Percentiles rank a stretch among this genome's conserved stretches.
Evolutionary conservation across 2,797 vertebrate genomes (phyloP).

Genomic region (Phalloptychus januarius): DNA sequence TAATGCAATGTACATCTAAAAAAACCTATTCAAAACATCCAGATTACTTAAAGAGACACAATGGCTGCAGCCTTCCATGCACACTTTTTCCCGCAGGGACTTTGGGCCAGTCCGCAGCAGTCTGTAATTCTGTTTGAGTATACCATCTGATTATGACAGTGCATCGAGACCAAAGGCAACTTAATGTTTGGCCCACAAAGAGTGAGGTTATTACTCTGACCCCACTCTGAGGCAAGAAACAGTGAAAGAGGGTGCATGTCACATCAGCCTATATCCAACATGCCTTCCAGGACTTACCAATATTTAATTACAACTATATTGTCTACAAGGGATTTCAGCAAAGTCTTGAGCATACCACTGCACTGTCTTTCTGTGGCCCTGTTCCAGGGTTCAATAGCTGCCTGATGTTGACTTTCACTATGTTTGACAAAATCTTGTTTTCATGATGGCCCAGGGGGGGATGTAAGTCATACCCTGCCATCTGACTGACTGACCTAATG

Average conservation of each 20-base stretch:
- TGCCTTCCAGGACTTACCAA: conserved; percentile 48
- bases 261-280: conserved; percentile 54
- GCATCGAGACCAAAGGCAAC: conserved; percentile 45
- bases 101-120: conserved; percentile 27
- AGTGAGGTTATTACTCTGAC: conserved; percentile 63
- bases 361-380: conserved; percentile 41
- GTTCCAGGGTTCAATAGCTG: conserved; percentile 39
- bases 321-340: conserved; percentile 46
- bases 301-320: conserved; percentile 59
- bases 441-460: conserved; percentile 45
- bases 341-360: conserved; percentile 48
- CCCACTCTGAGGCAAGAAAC: conserved; percentile 58
- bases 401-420: conserved; percentile 59
- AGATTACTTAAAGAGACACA: conserved; percentile 10
- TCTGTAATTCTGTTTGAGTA: conserved; percentile 36
- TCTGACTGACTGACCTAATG: conserved; percentile 71
- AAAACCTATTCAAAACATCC: neutral
- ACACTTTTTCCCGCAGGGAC: neutral
- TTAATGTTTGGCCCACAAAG: conserved; percentile 43
- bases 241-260: conserved; percentile 57
- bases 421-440: conserved; percentile 70
- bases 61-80: neutral
- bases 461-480: conserved; percentile 59
- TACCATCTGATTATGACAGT: conserved; percentile 50
- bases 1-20: neutral